Evolutionary conservation across 2,888 invertebrate species (phyloP), one percentile per base, ranked within the genome.

Genomic region (Pandemis cinnamomeana): DNA sequence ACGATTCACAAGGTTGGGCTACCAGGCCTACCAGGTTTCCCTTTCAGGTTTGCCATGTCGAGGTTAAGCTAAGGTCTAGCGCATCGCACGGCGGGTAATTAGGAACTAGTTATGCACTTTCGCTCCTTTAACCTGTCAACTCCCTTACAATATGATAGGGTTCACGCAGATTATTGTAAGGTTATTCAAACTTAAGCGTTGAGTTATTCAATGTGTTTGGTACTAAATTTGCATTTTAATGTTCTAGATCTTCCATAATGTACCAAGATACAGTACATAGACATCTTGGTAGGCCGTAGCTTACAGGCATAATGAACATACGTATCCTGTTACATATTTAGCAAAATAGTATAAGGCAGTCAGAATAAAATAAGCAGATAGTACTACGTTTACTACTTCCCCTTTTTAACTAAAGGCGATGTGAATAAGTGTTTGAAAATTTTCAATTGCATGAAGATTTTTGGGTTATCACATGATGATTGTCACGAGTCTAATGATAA

Each of bases 1-100:
- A 76, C 71, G 72, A 68, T 77, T 75, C 78, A 70, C 77, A 76
- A 77, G 75, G 71, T 74, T 44, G 53, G 64, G 71, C 64, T 67
- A 60, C 80, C 72, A 81, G 79, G 70, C 86, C 64, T 67, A 60
- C 80, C 72, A 81, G 79, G 70, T 86, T 87, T 87, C 85, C 81
- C 85, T 82, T 83, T 83, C 82, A 80, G 80, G 77, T 76, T 77
- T n/a, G 70, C 76, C 46, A 64, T n/a, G 70, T 75, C 46, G 73
- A 62, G 74, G 71, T 74, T 74, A 71, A 13, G 55, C 61, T 74
- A 71, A 67, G 74, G 70, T 74, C 74, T 71, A 67, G 61, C 67
- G 67, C 74, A 71, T 74, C 74, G 46, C 67, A 67, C 44, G 51
- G 55, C 11, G 27, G 55, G 67, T 71, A 74, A 70, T 70, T 74